Evolutionary conservation across 2,888 invertebrate species (phyloP), one percentile per base, ranked within the genome.

Genomic region (Drosophila stalkeri): DNA sequence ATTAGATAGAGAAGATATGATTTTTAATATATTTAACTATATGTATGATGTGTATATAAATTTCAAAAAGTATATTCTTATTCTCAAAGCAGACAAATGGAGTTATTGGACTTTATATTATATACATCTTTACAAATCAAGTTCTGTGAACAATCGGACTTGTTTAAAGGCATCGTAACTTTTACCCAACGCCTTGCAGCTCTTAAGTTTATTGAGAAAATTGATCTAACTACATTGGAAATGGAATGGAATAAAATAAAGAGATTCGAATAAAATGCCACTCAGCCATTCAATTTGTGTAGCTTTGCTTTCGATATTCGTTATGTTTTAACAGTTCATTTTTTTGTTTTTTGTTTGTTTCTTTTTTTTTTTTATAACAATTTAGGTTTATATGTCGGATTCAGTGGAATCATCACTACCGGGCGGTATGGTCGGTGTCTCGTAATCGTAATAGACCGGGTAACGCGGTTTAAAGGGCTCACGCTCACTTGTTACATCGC

Each of bases 351-450:
- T 64, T 51, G 52, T 54, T 54, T 65, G 54, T 41, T 52, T 60
- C 47, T 56, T 54, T 54, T 65, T 57, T 41, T 52, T 60, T 51
- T 75, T 63, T n/a, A 39, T 73, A 75, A 80, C 74, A 81, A 77
- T 81, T 81, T 82, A 72, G 75, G 56, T 70, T 89, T 86, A 86
- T 80, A 80, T 86, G 86, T 86, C 86, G 87, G 90, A 89, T 87
- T 86, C 86, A 85, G 86, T 89, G 73, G 91, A 92, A 91, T 92
- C 92, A 88, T 92, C 92, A 92, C 91, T 92, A 92, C 92, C 92
- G 91, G 92, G 92, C 91, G 92, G 92, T 92, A 92, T 92, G 78
- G 91, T 92, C 87, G 92, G 92, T 77, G 92, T 92, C 88, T 92
- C 90, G 71, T 92, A 92, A 49, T 92, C 91, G 82, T 92, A 92